Conservation (phyloP, 2,113 vertebrate genomes). For the Cisticola juncidis region DNA sequence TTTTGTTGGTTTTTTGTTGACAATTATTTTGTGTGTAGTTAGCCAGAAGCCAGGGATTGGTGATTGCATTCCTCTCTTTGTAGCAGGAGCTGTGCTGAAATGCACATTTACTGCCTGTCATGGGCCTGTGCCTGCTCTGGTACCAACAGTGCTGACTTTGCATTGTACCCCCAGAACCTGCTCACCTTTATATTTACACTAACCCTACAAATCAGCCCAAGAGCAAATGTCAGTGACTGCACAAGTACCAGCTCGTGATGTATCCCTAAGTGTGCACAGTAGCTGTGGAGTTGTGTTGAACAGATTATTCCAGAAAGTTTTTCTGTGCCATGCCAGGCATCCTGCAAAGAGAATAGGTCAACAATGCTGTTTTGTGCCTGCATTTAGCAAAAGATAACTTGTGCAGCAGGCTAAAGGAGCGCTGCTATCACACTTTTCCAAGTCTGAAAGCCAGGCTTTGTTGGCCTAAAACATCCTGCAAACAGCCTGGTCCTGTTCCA, state of each 20-base stretch:
- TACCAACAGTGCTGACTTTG: accelerated
- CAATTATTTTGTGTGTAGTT: not conserved
- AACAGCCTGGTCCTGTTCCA: not conserved
- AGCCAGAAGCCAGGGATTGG: not conserved
- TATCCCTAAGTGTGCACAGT: not conserved
- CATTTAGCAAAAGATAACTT: not conserved
- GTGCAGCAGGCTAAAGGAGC: not conserved
- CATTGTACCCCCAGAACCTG: not conserved
- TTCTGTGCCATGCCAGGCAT: not conserved
- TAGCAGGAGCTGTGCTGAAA: not conserved
- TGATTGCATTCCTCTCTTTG: not conserved
- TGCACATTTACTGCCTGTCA: not conserved
- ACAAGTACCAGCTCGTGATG: not conserved
- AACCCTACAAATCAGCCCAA: not conserved
- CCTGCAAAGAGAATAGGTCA: not conserved
- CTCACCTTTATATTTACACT: not conserved
- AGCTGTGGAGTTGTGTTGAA: not conserved
- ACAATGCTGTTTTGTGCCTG: not conserved
- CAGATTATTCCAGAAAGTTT: not conserved
- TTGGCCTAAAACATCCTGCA: not conserved
- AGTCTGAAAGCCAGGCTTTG: not conserved
- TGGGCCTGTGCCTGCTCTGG: not conserved
- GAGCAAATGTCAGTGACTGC: not conserved
- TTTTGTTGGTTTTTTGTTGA: not conserved
- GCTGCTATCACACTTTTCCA: not conserved